Conservation (phyloP, 2,888 invertebrate genomes). For the Brachylomia viminalis region DNA sequence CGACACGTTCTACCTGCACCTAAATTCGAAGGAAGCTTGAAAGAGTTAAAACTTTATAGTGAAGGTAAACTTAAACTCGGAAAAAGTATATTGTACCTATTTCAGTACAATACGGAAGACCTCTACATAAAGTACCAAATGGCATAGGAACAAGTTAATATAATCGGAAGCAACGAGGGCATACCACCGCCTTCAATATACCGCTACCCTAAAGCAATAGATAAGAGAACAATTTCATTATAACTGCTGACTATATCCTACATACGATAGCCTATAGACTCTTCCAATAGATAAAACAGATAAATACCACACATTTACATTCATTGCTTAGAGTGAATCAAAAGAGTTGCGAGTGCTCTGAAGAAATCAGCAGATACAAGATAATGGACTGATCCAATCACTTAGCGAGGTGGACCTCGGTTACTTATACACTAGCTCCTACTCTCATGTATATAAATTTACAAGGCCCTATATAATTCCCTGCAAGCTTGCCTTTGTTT, state of each 20-base stretch:
- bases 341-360: constrained; percentile 74
- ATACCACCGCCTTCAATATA: constrained; percentile 51
- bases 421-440: constrained; percentile 71
- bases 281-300: constrained; percentile 61
- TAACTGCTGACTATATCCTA: constrained; percentile 54
- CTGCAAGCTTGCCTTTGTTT: constrained; percentile 73
- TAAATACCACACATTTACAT: constrained; percentile 74
- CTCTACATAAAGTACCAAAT: background rate
- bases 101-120: background rate
- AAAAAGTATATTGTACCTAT: background rate
- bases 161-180: constrained; percentile 25
- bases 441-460: constrained; percentile 70
- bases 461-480: constrained; percentile 67
- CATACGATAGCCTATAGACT: constrained; percentile 43
- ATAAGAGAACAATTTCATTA: constrained; percentile 64
- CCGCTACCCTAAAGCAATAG: constrained; percentile 47
- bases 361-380: constrained; percentile 82
- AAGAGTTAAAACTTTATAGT: background rate
- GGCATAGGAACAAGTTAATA: constrained; percentile 36
- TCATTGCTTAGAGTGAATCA: constrained; percentile 78
- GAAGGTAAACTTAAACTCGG: background rate
- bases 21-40: no score
- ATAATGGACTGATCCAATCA: constrained; percentile 86
- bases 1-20: background rate
- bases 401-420: constrained; percentile 81